Conservation (phyloP, 2,113 vertebrate genomes). For the Catagonus wagneri region DNA sequence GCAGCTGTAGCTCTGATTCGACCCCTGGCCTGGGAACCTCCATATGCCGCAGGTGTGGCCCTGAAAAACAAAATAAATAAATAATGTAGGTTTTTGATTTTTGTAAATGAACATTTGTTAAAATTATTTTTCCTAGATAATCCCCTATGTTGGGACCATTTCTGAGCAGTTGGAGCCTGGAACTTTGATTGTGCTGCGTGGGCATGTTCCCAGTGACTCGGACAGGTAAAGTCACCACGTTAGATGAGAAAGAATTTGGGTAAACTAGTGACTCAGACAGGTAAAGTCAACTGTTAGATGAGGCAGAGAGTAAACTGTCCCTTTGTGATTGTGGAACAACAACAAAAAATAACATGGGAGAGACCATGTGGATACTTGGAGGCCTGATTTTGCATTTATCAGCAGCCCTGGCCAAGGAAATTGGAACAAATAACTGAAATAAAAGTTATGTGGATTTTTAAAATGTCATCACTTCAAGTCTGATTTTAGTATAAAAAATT, state of each 20-base stretch:
- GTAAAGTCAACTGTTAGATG: conserved; percentile 81
- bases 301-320: rapidly evolving
- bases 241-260: background rate
- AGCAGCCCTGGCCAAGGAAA: background rate
- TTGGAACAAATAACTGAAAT: background rate
- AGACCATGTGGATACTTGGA: background rate
- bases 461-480: background rate
- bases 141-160: conserved; percentile 93
- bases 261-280: conserved; percentile 88
- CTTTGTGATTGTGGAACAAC: background rate
- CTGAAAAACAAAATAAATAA: too few relatives aligned
- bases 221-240: conserved; percentile 89
- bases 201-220: conserved; percentile 87
- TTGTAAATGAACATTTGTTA: background rate
- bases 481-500: background rate
- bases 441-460: background rate
- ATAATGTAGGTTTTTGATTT: background rate
- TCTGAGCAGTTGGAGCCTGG: conserved; percentile 91
- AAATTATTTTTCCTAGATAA: conserved; percentile 80
- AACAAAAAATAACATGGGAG: background rate
- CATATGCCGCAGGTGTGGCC: too few relatives aligned
- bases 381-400: background rate
- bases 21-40: too few relatives aligned
- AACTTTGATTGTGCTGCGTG: conserved; percentile 92
- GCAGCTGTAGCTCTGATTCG: too few relatives aligned